Evolutionary conservation across 2,888 invertebrate species (phyloP), one percentile per base, ranked within the genome.

Genomic region (Andrena hattorfiana): DNA sequence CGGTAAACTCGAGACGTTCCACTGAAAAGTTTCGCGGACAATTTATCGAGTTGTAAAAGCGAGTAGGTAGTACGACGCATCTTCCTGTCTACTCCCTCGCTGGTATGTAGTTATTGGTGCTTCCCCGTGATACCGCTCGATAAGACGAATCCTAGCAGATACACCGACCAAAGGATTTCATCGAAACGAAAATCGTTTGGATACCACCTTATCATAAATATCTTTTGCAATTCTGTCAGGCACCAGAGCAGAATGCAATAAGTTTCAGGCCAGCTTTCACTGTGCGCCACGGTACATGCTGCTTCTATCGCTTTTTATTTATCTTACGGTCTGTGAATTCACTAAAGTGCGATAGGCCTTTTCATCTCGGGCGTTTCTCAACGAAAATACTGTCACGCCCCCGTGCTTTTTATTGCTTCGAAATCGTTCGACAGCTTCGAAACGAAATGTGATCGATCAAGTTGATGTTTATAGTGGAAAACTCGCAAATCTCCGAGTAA

Each of bases 1-100:
- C 86, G 88, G 89, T 87, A 90, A 92, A 91, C 91, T 91, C 85
- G 86, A 86, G 90, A 89, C 85, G 86, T 81, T 82, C 85, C 82
- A 84, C 80, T 81, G 72, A 77, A 85, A 91, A 92, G 87, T 92
- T 92, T 89, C 81, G 75, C 84, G 83, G 84, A 80, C 68, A 89
- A 90, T 77, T 89, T 85, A 76, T 79, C 81, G 81, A 89, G 86
- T 89, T 89, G 87, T 89, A 90, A 89, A 91, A 91, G 91, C 91
- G 90, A 90, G 87, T 84, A 90, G 90, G 87, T 84, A 77, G 67
- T 84, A 71, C 69, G 75, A 83, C 84, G 77, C 85, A 83, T 83
- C 72, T 79, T 32, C 69, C 56, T 28, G 59, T 30, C 35, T 30
- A 32, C 30, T 30, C 59, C 49, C 16, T 49, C 26, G 5, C 42